phyloP scores from a whole-genome alignment of 2,888 invertebrate genomes.

The Drosophila ezoana region DNA sequence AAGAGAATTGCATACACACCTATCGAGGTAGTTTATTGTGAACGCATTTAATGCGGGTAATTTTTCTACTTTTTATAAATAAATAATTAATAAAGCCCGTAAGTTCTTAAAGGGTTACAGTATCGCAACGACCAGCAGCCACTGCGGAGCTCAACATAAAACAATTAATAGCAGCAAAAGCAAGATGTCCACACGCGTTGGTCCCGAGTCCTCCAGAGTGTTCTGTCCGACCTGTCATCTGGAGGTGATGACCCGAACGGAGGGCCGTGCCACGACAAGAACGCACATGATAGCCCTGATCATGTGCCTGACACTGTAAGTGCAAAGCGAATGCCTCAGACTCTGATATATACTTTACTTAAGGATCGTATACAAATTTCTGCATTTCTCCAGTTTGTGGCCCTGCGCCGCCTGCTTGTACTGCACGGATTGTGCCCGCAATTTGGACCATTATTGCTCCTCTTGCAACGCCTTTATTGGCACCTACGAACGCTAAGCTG shows the following conservation, averaged over 20 bases:
- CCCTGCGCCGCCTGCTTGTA: slow-evolving; percentile 31
- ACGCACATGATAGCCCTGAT: slow-evolving; percentile 31
- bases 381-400: slow-evolving; percentile 19
- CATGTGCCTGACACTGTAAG: slow-evolving; percentile 22
- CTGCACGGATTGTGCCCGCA: slow-evolving; percentile 20
- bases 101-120: neutral
- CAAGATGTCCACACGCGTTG: slow-evolving; percentile 17
- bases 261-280: slow-evolving; percentile 1
- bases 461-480: slow-evolving; percentile 27
- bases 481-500: slow-evolving; percentile 14
- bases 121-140: neutral
- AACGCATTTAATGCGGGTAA: neutral
- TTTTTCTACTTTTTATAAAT: neutral
- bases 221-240: slow-evolving; percentile 21
- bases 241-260: slow-evolving; percentile 4
- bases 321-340: neutral
- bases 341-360: too few species aligned
- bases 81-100: neutral
- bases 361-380: too few species aligned
- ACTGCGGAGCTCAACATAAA: neutral
- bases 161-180: neutral
- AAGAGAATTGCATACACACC: too few species aligned
- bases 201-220: slow-evolving; percentile 7
- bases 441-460: slow-evolving; percentile 29
- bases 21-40: too few species aligned